Conservation (phyloP, 2,888 invertebrate species). For the Heliconius hortense region DNA sequence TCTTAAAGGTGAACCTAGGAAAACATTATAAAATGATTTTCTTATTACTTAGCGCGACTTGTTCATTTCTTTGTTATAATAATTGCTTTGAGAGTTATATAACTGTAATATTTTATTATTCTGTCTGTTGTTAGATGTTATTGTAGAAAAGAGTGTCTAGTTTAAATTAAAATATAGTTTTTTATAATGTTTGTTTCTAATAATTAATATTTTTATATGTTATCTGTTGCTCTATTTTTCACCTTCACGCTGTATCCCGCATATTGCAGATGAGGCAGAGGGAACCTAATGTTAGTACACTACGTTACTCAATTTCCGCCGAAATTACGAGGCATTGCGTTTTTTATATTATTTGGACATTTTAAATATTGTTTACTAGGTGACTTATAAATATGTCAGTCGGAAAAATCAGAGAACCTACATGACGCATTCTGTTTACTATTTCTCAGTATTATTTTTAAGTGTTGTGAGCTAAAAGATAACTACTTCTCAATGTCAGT, state of each 20-base stretch:
- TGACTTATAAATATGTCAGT: too few relatives aligned
- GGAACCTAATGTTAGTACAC: not conserved
- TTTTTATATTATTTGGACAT: too few relatives aligned
- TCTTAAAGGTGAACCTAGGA: constrained; percentile 22
- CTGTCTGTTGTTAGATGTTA: not conserved
- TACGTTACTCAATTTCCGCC: too few relatives aligned
- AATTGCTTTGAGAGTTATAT: constrained; percentile 8
- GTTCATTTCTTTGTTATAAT: constrained; percentile 12
- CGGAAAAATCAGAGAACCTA: too few relatives aligned
- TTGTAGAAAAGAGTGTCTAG: not conserved
- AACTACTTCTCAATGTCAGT: too few relatives aligned
- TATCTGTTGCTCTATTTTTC: not conserved
- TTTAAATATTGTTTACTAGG: not conserved
- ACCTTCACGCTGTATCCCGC: not conserved
- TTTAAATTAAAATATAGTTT: not conserved
- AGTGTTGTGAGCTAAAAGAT: too few relatives aligned
- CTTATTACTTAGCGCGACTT: constrained; percentile 13
- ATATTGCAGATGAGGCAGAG: not conserved
- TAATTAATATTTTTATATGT: too few relatives aligned
- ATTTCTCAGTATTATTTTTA: too few relatives aligned
- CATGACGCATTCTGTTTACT: too few relatives aligned
- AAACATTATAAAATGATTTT: constrained; percentile 15
- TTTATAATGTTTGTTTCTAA: not conserved
- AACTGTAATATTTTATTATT: constrained; percentile 3
- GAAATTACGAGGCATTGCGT: too few relatives aligned